Conservation (phyloP, 2,113 vertebrate genomes). For the Antennarius striatus region DNA sequence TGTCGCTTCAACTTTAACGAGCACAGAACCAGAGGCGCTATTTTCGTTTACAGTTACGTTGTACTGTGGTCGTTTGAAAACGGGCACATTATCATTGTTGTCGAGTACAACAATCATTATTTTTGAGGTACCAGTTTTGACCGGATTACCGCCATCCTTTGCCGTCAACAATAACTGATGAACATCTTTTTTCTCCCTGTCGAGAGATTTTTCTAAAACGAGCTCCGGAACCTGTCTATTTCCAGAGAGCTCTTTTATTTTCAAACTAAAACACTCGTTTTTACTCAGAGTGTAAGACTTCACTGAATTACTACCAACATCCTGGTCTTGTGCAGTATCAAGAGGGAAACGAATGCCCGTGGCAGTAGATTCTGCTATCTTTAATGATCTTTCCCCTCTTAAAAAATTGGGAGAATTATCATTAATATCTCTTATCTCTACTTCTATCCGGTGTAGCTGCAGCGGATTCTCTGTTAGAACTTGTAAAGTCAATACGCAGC, state of each 20-base stretch:
- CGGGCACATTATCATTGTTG: constrained; percentile 86
- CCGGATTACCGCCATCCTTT: constrained; percentile 71
- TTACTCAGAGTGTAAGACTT: constrained; percentile 65
- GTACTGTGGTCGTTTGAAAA: constrained; percentile 67
- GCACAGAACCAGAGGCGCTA: background rate
- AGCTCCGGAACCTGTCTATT: constrained; percentile 70
- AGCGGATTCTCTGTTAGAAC: constrained; percentile 82
- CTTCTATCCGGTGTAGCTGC: constrained; percentile 78
- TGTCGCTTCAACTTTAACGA: constrained; percentile 44
- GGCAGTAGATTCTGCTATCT: constrained; percentile 78
- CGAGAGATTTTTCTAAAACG: constrained; percentile 70
- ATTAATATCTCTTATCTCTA: constrained; percentile 83
- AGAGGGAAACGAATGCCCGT: constrained; percentile 72
- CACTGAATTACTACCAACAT: constrained; percentile 68
- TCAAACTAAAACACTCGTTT: constrained; percentile 70
- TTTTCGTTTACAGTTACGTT: constrained; percentile 49
- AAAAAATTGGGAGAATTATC: constrained; percentile 81
- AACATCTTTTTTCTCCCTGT: constrained; percentile 68
- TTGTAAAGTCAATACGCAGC: constrained; percentile 81
- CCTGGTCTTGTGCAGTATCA: constrained; percentile 69
- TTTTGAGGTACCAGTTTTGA: constrained; percentile 53
- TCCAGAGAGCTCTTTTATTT: constrained; percentile 66
- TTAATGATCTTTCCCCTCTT: constrained; percentile 70
- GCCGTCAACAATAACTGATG: constrained; percentile 71
- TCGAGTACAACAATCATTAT: constrained; percentile 75